A percentile compares a stretch with the other conserved stretches of the same genome.
Evolutionary conservation across 2,888 invertebrate genomes (phyloP).

Genomic region (Dusona sp.): DNA sequence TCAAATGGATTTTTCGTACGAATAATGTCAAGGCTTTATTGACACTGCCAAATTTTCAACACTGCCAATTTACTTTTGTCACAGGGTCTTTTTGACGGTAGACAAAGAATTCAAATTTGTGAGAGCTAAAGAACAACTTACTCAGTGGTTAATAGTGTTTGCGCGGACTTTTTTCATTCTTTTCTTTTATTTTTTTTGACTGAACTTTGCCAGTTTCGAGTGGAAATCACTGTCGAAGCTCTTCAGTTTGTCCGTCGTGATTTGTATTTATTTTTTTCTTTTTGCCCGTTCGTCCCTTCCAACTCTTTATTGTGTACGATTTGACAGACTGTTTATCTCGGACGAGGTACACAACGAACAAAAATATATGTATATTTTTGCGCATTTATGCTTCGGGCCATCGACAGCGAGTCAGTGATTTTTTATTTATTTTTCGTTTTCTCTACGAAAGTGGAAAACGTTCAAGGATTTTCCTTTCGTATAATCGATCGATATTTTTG

Average conservation of each 20-base stretch:
- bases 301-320: background rate
- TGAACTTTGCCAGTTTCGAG: background rate
- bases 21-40: conserved; percentile 2
- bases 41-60: conserved; percentile 33
- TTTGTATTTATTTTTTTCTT: conserved; percentile 47
- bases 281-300: conserved; percentile 10
- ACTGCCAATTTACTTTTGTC: conserved; percentile 32
- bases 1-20: background rate
- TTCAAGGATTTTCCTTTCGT: background rate
- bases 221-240: conserved; percentile 16
- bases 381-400: background rate
- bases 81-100: background rate
- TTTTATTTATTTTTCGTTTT: background rate
- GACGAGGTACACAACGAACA: background rate
- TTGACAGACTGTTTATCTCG: conserved; percentile 6
- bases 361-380: background rate
- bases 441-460: background rate
- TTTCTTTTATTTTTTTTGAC: background rate
- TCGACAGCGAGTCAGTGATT: background rate
- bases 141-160: conserved; percentile 24
- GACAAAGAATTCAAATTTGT: background rate
- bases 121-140: background rate
- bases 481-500: background rate
- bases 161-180: background rate
- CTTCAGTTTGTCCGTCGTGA: conserved; percentile 1